Evolutionary conservation across 2,797 vertebrate genomes (phyloP), one percentile per base, ranked within the genome.

Genomic region (Diplodus sargus): DNA sequence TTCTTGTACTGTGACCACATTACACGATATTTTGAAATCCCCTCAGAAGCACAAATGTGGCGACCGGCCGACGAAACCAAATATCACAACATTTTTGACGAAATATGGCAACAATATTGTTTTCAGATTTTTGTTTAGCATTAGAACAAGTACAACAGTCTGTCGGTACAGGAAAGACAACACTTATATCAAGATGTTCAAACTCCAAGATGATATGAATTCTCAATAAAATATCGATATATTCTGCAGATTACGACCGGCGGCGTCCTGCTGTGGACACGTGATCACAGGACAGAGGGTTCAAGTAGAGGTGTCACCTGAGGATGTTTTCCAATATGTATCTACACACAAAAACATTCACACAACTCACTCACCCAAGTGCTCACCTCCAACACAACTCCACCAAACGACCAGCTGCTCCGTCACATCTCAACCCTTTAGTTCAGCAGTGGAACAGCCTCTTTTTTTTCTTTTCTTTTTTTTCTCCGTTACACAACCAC

Each of bases 341-440:
- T 69, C 83, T 47, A 82, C 64, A 56, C 75, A 80, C 65, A 76
- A 76, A 78, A 48, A 86, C 54, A 86, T 23, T 30, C 67, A 65
- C 75, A 64, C 57, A 2, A 52, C 69, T 58, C 61, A 71, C 77
- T 73, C 67, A 64, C 28, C 30, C 90, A 93, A 93, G 90, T 90
- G 90, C 94, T 91, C 66, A 61, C 61, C 80, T 76, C 69, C 52
- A 66, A 79, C 48, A 72, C 86, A 78, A 73, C 65, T 80, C 83
- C 70, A 72, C 70, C 79, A 78, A 49, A 83, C 76, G 62, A 69
- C 82, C 65, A 80, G 74, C 83, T 80, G 68, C 71, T 70, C 80
- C 75, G 4, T 42, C 62, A 67, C 72, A 78, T 80, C 76, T 80
- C 75, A 39, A 89, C 87, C 90, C 87, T 82, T 87, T 79, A 75